These are phyloP conservation scores for Hydriomena furcata DNA, from an alignment of 2,888 invertebrate genomes.

Conservation along the genomic window DNA sequence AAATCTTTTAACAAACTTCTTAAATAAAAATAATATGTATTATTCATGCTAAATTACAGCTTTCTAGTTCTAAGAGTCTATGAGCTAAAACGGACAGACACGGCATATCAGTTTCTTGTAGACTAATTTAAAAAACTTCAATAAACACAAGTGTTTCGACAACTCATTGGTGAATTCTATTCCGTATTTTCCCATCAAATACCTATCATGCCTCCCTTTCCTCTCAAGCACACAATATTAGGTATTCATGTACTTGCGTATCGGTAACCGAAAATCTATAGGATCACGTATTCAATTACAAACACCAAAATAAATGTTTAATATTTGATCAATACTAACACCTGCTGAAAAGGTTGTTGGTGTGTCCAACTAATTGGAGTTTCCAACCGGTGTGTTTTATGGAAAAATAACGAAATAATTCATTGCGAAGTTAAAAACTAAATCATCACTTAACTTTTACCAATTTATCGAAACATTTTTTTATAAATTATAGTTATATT, in stretches of 20 bases:
- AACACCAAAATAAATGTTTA: conserved; percentile 27
- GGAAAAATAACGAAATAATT: conserved; percentile 2
- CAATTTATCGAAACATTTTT: too few relatives aligned
- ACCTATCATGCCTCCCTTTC: conserved; percentile 12
- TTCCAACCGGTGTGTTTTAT: not conserved
- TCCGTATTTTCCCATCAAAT: conserved; percentile 18
- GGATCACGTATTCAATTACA: conserved; percentile 30
- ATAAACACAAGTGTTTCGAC: too few relatives aligned
- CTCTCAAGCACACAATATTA: conserved; percentile 16
- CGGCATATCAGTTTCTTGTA: too few relatives aligned
- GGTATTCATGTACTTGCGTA: conserved; percentile 21
- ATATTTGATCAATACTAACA: conserved; percentile 23
- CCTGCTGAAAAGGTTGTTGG: conserved; percentile 20
- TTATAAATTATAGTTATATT: too few relatives aligned
- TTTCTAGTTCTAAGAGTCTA: too few relatives aligned
- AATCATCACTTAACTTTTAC: too few relatives aligned
- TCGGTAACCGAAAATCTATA: conserved; percentile 13
- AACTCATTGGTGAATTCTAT: not conserved
- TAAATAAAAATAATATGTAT: too few relatives aligned
- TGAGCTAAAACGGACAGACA: too few relatives aligned
- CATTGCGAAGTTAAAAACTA: not conserved
- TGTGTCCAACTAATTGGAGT: conserved; percentile 15
- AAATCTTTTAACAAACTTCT: too few relatives aligned
- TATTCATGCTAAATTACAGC: too few relatives aligned
- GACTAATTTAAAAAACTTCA: too few relatives aligned